Base-by-base conservation (phyloP, 2,888 invertebrate genomes). In the Monopis laevigella region DNA sequence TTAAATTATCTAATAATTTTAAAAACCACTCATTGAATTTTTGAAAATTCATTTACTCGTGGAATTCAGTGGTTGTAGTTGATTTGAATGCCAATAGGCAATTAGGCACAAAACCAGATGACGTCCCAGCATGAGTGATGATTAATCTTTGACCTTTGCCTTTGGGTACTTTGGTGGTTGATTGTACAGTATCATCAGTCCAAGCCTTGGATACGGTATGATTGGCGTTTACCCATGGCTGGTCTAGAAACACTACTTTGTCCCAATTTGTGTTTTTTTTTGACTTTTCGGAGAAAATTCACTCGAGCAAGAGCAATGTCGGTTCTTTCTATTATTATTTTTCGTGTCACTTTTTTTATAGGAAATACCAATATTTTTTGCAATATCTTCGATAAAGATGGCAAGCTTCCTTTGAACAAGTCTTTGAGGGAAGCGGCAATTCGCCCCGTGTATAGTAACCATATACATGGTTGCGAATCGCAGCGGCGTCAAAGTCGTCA, bases 151-250 rank as follows among this genome's bases (percentile, higher is more conserved):
- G 27, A 4, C 39, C 40, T 40, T 40, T 40, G 4, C 40, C 40
- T 30, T 29, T 19, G 27, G 40, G 21, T 19, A 28, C 19, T 40
- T 40, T 40, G 3, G 40, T 12, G 5, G 28, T 40, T 2, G 39
- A 27, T 18, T 26, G 6, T 28, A 14, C 27, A 27, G 17, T 39
- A 39, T 39, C 11, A 19, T 39, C 39, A 19, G 2, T 39, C 27
- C 39, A 40, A 7, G 29, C 5, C 18, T 10, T 8, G 8, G 18
- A 29, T 29, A 29, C 18, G 19, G 17, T 40, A 29, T 48, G 45
- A 27, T 46, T 46, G 11, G 45, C 45, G 27, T 47, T 48, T 13
- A 50, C 27, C 48, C 44, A 48, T 42, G 47, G 48, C 29, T 46
- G 45, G 32, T 48, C 46, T 21, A 44, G 36, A 38, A 50, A 47